Evolutionary conservation across 1,140 invertebrate species (phyloP).

Genomic region (Cyclina sinensis): DNA sequence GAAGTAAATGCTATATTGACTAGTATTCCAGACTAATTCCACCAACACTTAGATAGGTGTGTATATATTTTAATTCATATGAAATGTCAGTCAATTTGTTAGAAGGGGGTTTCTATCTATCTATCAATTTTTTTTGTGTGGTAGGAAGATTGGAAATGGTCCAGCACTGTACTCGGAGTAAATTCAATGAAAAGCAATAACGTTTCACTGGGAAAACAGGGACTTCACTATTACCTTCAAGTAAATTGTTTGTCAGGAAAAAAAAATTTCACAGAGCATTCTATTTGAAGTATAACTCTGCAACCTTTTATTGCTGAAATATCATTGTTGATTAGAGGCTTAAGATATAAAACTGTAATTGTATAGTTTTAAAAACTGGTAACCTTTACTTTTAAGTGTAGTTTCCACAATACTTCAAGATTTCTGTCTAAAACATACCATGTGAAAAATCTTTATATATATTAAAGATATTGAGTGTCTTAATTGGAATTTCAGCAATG

Average conservation of each 20-base stretch:
- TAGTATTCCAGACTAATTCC: neutral
- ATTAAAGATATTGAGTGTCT: too few species aligned
- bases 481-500: too few species aligned
- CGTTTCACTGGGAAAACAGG: neutral
- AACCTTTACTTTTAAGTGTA: too few species aligned
- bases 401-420: too few species aligned
- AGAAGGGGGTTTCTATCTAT: neutral
- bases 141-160: neutral
- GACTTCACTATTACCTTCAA: neutral
- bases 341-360: too few species aligned
- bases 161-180: neutral
- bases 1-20: neutral
- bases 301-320: too few species aligned
- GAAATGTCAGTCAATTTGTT: conserved; percentile 33
- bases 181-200: conserved; percentile 7
- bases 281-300: too few species aligned
- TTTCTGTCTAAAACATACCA: too few species aligned
- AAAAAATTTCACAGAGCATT: neutral
- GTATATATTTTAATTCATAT: conserved; percentile 20
- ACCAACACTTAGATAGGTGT: neutral
- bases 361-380: too few species aligned
- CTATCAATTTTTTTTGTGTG: conserved; percentile 19
- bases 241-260: neutral
- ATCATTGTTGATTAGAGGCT: too few species aligned
- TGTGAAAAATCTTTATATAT: too few species aligned